Evolutionary conservation across 2,113 vertebrate genomes (phyloP), one percentile per base, ranked within the genome.

Genomic region (Trachemys scripta): DNA sequence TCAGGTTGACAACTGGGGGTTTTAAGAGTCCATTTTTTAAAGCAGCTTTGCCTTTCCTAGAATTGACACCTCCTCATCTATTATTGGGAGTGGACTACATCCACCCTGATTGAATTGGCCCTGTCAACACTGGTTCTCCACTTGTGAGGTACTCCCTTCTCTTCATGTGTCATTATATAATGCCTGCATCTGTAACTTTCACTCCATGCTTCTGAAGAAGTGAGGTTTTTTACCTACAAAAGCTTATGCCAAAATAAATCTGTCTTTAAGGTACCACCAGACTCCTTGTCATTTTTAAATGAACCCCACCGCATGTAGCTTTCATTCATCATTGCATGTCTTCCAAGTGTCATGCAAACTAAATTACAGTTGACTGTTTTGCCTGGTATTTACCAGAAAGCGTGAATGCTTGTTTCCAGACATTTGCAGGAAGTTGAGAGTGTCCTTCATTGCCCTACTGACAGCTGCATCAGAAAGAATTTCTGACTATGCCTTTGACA

Each of bases 381-480:
- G 22, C 13, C 49, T 51, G 6, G 1, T 50, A 59, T 5, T 4
- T 57, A 42, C 78, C 51, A 31, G 75, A 13, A 49, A n/a, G 25
- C 7, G 2, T 24, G 53, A 49, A 95, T 94, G 22, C 53, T 82
- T 94, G 53, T 89, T 95, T 94, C 80, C 87, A 96, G 93, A 93
- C 87, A 97, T 80, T 78, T 96, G 92, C 86, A 94, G 90, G 85
- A 95, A 96, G 87, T 38, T 85, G 38, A 97, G 35, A n/a, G 38
- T 49, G 62, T 47, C 85, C 88, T 87, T 93, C 90, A 93, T 35
- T 53, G 17, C 22, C 13, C 80, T 95, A 95, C 76, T 31, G 10
- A 94, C 95, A 95, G 90, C 85, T 90, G 76, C 29, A 88, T 88
- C 57, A 92, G 80, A 95, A 95, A 92, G 87, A 96, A 96, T 90